Conservation (phyloP, 2,113 vertebrate genomes). For the Malurus cyaneus region DNA sequence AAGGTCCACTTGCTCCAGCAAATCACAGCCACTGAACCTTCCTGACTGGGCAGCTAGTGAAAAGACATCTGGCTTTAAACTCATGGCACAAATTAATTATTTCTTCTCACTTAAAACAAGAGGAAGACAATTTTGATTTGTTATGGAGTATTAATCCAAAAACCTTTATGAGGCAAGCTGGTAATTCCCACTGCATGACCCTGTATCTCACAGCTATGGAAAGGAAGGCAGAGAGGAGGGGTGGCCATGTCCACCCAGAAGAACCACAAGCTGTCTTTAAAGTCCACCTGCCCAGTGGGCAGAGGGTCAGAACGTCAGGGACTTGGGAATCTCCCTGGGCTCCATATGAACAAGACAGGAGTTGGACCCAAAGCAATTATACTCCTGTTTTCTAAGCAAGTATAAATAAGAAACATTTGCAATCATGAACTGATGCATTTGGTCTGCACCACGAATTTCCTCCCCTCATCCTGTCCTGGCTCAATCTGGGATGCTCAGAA, state of each 20-base stretch:
- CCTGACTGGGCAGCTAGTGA: background rate
- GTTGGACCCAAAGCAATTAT: background rate
- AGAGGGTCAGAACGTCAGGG: fast-evolving
- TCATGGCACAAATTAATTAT: background rate
- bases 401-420: background rate
- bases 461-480: background rate
- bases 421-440: background rate
- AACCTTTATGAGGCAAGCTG: background rate
- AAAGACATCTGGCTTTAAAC: background rate
- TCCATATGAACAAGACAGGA: background rate
- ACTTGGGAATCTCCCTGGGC: background rate
- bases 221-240: background rate
- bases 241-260: background rate
- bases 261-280: background rate
- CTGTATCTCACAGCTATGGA: background rate
- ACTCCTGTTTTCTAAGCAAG: background rate
- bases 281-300: background rate
- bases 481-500: background rate
- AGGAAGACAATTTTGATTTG: background rate
- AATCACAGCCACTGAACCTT: background rate
- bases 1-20: background rate
- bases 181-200: background rate
- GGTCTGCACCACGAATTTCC: background rate
- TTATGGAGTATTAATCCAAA: background rate
- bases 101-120: background rate